Evolutionary conservation across 2,797 vertebrate genomes (phyloP), one percentile per base, ranked within the genome.

Genomic region (Sciurus carolinensis): DNA sequence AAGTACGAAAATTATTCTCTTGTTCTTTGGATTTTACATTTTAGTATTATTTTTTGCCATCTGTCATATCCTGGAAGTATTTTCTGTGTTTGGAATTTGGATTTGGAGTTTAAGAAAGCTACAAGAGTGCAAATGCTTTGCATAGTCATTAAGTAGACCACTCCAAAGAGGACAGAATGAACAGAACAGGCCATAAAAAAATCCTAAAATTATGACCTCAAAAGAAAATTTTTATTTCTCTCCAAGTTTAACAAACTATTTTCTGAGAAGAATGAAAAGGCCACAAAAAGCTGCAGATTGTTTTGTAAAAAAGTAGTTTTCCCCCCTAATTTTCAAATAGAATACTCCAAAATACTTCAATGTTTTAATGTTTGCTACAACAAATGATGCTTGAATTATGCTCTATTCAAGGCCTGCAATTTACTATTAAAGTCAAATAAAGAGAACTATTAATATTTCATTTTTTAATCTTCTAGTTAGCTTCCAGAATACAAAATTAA

Each of bases 371-470:
- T 73, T 88, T 95, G 83, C 76, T 89, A 28, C 80, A 54, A 79
- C 86, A 92, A 57, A 57, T 57, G 22, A 57, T 57, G 18, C 54
- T 57, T 57, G 54, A 96, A 96, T 89, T 92, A 91, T 76, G 83
- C n/a, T 88, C 36, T 96, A 71, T 89, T 92, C 86, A 95, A 88
- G 50, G 39, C 50, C 86, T 96, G 64, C 28, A 94, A 95, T 97
- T 95, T 96, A 96, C 42, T 91, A 95, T 93, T 95, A 97, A 94
- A 94, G 87, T 52, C 66, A 96, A 97, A 95, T 90, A 83, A 85
- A 92, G 57, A 87, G 62, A 84, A 24, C 47, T 75, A n/a, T 82
- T 91, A 87, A 85, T 52, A 82, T 95, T 84, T 92, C 88, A 66
- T 84, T 85, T 95, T 83, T 50, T 67, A 92, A 36, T 91, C 77